Conservation (phyloP, 2,113 vertebrate species). For the Chaetorhynchus papuensis region DNA sequence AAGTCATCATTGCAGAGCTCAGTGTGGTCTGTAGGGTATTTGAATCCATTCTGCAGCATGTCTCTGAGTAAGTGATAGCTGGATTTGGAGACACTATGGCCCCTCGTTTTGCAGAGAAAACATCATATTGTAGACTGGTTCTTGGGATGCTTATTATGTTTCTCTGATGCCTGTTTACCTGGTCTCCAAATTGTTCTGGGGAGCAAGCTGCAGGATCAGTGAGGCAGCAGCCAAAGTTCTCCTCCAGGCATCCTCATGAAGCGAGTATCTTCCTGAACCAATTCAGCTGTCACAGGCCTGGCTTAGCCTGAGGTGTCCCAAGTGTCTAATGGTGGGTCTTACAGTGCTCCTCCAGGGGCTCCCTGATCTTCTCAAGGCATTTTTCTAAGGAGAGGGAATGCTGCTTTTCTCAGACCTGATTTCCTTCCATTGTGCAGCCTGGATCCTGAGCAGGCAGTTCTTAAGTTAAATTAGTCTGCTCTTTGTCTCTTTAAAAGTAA, state of each 20-base stretch:
- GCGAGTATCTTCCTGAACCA: neutral
- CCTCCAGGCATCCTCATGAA: neutral
- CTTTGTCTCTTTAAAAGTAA: neutral
- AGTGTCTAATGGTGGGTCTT: neutral
- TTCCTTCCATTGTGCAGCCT: neutral
- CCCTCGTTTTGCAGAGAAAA: neutral
- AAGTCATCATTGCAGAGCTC: neutral
- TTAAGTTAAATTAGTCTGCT: neutral
- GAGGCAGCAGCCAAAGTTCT: neutral
- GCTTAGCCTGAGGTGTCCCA: neutral
- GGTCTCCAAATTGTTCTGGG: neutral
- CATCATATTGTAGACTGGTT: neutral
- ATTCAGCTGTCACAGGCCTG: neutral
- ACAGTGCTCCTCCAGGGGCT: neutral
- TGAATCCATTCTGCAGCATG: neutral
- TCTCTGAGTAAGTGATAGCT: neutral
- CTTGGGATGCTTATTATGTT: neutral
- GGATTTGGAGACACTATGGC: neutral
- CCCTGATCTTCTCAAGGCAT: neutral
- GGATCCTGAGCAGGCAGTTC: neutral
- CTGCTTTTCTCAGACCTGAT: neutral
- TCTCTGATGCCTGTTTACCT: neutral
- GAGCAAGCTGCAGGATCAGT: neutral
- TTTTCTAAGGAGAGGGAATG: neutral
- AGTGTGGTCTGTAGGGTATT: accelerated